Percentiles rank a stretch among this genome's conserved stretches.
These are phyloP conservation scores for Drosophila nigrodunni DNA, from an alignment of 1,140 invertebrate genomes.

Conservation along the genomic window DNA sequence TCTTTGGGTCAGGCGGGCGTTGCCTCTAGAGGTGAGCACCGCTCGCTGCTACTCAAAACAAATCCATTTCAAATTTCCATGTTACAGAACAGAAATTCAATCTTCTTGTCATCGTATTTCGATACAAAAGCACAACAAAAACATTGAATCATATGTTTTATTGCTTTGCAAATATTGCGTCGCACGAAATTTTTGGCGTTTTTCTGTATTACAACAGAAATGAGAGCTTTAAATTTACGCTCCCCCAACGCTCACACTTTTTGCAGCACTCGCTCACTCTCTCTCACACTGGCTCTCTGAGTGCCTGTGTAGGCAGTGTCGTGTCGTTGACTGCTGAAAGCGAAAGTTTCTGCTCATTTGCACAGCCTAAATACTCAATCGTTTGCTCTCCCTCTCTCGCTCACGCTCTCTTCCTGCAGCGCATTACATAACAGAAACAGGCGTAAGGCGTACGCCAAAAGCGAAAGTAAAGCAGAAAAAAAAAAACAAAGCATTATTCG, in stretches of 20 bases:
- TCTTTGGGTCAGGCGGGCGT: background rate
- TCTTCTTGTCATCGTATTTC: slow-evolving; percentile 51
- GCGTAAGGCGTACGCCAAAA: slow-evolving; percentile 31
- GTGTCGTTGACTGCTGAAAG: slow-evolving; percentile 74
- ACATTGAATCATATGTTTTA: slow-evolving; percentile 67
- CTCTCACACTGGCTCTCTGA: slow-evolving; percentile 20
- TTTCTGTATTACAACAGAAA: slow-evolving; percentile 59
- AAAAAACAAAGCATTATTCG: slow-evolving; percentile 49
- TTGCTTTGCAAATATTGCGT: slow-evolving; percentile 58
- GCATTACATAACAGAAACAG: slow-evolving; percentile 69
- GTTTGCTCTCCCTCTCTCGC: slow-evolving; percentile 7
- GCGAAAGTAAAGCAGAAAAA: slow-evolving; percentile 18
- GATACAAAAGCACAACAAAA: slow-evolving; percentile 42
- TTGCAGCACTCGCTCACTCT: slow-evolving; percentile 3
- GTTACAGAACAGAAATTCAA: slow-evolving; percentile 6
- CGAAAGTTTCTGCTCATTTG: slow-evolving; percentile 72
- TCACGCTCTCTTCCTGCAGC: slow-evolving; percentile 1
- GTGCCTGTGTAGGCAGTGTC: slow-evolving; percentile 39
- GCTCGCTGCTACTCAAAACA: slow-evolving; percentile 26
- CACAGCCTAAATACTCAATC: slow-evolving; percentile 61
- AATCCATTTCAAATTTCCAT: slow-evolving; percentile 58
- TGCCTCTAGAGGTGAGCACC: background rate
- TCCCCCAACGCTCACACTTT: background rate
- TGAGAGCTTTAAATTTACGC: background rate
- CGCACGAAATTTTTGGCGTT: slow-evolving; percentile 33